Evolutionary conservation across 2,797 vertebrate genomes (phyloP), one percentile per base, ranked within the genome.

Genomic region (Antrozous pallidus): DNA sequence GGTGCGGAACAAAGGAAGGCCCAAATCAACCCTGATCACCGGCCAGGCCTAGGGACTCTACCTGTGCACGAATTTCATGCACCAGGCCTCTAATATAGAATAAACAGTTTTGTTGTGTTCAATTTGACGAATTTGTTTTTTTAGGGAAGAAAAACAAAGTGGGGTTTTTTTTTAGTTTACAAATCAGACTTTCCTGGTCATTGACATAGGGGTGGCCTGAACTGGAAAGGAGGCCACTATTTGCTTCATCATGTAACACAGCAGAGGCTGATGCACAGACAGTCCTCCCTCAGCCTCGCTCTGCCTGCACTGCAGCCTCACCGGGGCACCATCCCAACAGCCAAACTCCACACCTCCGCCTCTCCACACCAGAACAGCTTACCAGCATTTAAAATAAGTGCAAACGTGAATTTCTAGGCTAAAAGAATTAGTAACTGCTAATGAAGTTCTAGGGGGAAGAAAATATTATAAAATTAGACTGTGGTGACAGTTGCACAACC

Each of bases 391-490:
- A 80, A 89, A 93, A 22, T 45, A 78, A 83, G 67, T 33, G 56
- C 56, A 90, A 93, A 84, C 22, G 84, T 1, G 17, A 82, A 80
- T 33, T 74, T 82, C 42, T n/a, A 82, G 13, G 63, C 28, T 61
- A 38, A 69, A 67, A 85, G 36, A 84, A n/a, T 45, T 70, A 65
- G 6, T 49, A 22, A 77, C 20, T 67, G 40, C 54, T 71, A 38
- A 61, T 20, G 47, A 40, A 26, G 47, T 51, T 33, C 6, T 17
- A 18, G 17, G 2, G 22, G 16, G n/a, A 82, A 45, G 45, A 88
- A 94, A 80, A 74, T 82, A 31, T 95, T 82, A 33, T 95, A 12
- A 81, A 84, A 71, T 63, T 40, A 89, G 69, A 69, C 14, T 31
- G 9, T 16, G n/a, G n/a, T 22, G 56, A 79, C 1, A 9, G 40